Percentiles rank a stretch among this genome's conserved stretches.
phyloP scores from a whole-genome alignment of 2,113 vertebrate species.

The Andinoacara biseriatus region DNA sequence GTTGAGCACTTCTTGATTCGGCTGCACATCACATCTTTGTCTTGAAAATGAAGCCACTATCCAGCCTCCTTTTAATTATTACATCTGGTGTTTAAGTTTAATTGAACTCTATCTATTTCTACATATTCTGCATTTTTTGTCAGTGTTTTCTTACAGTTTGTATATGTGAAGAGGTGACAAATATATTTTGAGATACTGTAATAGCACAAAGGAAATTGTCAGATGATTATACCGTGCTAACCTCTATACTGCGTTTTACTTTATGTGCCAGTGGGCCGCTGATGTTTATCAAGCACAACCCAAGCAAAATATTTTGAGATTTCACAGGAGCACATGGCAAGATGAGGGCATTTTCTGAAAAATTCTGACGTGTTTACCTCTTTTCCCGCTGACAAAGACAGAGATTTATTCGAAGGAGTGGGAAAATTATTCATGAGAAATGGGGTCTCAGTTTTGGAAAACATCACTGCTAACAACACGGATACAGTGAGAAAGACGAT shows the following conservation, averaged over 20 bases:
- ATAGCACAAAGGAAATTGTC: not conserved
- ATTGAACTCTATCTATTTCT: not conserved
- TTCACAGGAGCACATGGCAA: constrained; percentile 53
- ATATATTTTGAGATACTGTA: not conserved
- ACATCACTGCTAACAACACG: constrained; percentile 2
- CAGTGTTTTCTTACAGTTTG: not conserved
- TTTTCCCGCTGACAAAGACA: constrained; percentile 12
- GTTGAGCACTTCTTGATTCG: constrained; percentile 53
- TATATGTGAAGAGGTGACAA: not conserved
- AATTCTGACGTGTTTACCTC: not conserved
- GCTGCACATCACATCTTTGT: constrained; percentile 46
- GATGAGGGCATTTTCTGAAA: constrained; percentile 20
- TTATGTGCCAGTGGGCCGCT: constrained; percentile 31
- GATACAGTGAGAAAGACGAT: constrained; percentile 1
- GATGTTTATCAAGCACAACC: constrained; percentile 45
- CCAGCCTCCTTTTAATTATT: not conserved
- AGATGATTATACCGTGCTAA: not conserved
- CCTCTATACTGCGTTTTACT: not conserved
- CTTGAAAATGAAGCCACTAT: constrained; percentile 29
- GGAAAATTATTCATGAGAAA: constrained; percentile 51
- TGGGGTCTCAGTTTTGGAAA: constrained; percentile 19
- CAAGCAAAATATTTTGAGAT: constrained; percentile 22
- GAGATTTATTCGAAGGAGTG: not conserved
- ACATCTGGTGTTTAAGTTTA: not conserved
- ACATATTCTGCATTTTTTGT: not conserved